phyloP scores from a whole-genome alignment of 2,797 vertebrate species.

The Enteromius radiatus region DNA sequence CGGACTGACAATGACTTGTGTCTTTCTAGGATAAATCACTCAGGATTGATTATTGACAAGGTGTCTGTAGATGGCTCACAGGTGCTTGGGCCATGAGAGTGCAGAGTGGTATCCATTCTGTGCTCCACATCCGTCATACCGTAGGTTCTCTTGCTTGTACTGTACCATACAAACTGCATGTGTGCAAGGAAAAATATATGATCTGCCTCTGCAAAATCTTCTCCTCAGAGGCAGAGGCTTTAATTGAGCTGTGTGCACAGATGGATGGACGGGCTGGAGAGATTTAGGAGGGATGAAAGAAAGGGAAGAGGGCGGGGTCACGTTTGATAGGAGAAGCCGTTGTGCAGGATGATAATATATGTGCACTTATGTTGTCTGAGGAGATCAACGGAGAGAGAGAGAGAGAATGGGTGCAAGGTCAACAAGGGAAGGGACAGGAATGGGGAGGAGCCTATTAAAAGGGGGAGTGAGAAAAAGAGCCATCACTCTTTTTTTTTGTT shows the following conservation, averaged over 20 bases:
- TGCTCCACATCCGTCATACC: conserved; percentile 7
- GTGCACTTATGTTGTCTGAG: conserved; percentile 58
- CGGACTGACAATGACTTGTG: conserved; percentile 17
- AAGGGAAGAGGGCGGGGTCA: conserved; percentile 61
- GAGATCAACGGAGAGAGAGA: conserved; percentile 36
- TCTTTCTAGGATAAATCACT: conserved; percentile 32
- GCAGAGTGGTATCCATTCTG: conserved; percentile 10
- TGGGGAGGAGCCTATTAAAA: conserved; percentile 35
- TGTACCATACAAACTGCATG: not conserved
- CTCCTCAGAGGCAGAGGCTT: conserved; percentile 59
- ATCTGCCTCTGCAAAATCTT: conserved; percentile 37
- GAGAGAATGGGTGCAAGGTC: conserved; percentile 65
- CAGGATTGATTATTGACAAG: conserved; percentile 29
- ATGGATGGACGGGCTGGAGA: conserved; percentile 70
- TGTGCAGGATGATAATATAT: conserved; percentile 61
- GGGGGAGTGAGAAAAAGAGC: conserved; percentile 21
- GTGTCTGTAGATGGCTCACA: conserved; percentile 17
- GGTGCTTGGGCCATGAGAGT: conserved; percentile 31
- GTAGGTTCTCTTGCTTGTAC: not conserved
- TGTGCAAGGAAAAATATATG: conserved; percentile 37
- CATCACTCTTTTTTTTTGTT: conserved; percentile 23
- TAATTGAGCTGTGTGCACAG: conserved; percentile 77
- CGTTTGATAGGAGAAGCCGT: conserved; percentile 65
- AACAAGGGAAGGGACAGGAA: conserved; percentile 57
- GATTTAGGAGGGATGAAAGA: conserved; percentile 68